Percentiles rank a stretch among this genome's conserved stretches.
phyloP scores from a whole-genome alignment of 2,113 vertebrate genomes.

The Bubo bubo region DNA sequence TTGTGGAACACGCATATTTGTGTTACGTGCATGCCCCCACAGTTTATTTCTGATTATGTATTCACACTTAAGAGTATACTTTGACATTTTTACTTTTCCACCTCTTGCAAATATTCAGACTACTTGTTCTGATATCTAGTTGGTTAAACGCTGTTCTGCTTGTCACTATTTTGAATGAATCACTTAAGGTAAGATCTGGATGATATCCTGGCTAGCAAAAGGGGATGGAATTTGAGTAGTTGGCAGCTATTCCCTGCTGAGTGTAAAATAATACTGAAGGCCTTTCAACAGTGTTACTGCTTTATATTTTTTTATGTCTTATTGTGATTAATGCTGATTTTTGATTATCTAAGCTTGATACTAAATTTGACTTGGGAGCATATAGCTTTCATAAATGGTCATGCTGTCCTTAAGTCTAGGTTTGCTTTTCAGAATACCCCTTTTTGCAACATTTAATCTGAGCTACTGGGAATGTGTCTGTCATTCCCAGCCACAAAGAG shows the following conservation, averaged over 20 bases:
- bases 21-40: slow-evolving; percentile 15
- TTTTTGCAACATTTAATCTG: not conserved
- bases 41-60: not conserved
- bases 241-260: not conserved
- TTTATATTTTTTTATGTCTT: not conserved
- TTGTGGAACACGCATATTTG: not conserved
- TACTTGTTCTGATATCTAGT: not conserved
- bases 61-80: not conserved
- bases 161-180: not conserved
- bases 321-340: not conserved
- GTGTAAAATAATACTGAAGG: slow-evolving; percentile 42
- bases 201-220: not conserved
- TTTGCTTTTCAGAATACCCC: not conserved
- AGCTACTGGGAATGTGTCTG: not conserved
- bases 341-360: not conserved
- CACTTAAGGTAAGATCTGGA: not conserved
- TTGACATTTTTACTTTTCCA: not conserved
- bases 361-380: not conserved
- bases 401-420: not conserved
- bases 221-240: not conserved
- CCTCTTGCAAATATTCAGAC: not conserved
- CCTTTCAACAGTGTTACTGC: not conserved
- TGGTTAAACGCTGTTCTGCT: not conserved
- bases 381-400: not conserved
- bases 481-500: not conserved